Evolutionary conservation across 2,888 invertebrate genomes (phyloP).

Genomic region (Taphrorychus bicolor): DNA sequence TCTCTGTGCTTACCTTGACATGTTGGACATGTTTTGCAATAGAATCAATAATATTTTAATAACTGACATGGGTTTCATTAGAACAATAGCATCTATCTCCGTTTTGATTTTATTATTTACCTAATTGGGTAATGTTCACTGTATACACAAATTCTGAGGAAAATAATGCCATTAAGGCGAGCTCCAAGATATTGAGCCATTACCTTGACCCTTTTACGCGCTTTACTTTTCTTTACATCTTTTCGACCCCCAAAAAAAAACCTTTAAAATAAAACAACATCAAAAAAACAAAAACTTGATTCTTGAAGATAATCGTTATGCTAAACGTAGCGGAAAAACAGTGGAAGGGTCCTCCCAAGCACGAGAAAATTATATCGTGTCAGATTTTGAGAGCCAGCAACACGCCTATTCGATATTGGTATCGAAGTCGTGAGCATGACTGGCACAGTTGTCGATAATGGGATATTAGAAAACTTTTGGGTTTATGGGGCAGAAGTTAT

Average conservation of each 20-base stretch:
- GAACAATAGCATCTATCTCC: too few relatives aligned
- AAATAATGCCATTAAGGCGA: too few relatives aligned
- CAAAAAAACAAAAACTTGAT: constrained; percentile 31
- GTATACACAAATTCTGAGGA: too few relatives aligned
- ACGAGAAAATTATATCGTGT: constrained; percentile 41
- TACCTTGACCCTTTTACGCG: too few relatives aligned
- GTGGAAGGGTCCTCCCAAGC: constrained; percentile 30
- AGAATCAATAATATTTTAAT: too few relatives aligned
- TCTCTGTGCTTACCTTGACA: too few relatives aligned
- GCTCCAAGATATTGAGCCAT: not conserved
- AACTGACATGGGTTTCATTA: too few relatives aligned
- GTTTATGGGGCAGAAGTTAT: constrained; percentile 41
- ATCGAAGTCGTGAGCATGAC: constrained; percentile 38
- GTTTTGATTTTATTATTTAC: too few relatives aligned
- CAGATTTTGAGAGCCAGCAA: constrained; percentile 37
- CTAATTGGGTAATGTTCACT: too few relatives aligned
- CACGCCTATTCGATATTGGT: constrained; percentile 34
- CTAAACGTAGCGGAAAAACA: constrained; percentile 36
- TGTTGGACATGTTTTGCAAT: too few relatives aligned
- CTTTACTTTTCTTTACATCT: too few relatives aligned
- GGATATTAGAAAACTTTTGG: constrained; percentile 43
- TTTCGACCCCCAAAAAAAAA: not conserved
- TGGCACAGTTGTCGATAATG: constrained; percentile 44
- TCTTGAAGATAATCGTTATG: constrained; percentile 35
- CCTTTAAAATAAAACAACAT: constrained; percentile 18